phyloP scores from a whole-genome alignment of 2,797 vertebrate genomes.

The Aselliscus stoliczkanus region DNA sequence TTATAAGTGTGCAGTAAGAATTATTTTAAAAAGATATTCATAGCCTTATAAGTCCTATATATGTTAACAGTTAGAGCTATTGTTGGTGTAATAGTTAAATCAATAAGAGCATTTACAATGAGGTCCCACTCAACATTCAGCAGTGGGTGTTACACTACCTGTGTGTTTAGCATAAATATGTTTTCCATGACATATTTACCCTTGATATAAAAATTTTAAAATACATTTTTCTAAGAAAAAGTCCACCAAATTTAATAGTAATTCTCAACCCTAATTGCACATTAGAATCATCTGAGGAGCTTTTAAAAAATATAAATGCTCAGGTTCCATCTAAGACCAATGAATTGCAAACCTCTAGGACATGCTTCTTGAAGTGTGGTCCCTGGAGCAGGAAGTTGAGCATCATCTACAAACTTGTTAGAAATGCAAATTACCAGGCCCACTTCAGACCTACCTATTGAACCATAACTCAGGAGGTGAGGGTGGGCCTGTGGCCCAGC shows the following conservation, averaged over 20 bases:
- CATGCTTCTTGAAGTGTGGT: not conserved
- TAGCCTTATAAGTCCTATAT: not conserved
- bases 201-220: not conserved
- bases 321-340: not conserved
- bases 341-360: not conserved
- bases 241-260: not conserved
- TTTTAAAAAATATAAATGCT: not conserved
- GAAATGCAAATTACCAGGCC: not conserved
- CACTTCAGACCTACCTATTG: not conserved
- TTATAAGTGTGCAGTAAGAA: not conserved
- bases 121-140: not conserved
- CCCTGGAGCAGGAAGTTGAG: not conserved
- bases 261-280: not conserved
- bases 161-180: not conserved
- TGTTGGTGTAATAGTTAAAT: constrained; percentile 23
- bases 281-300: not conserved
- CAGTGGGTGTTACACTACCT: not conserved
- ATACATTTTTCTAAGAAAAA: not conserved
- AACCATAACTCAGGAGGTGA: not conserved
- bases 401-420: not conserved
- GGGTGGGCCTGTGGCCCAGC: not conserved
- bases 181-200: not conserved
- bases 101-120: constrained; percentile 18
- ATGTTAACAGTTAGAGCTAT: constrained; percentile 20
- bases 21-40: constrained; percentile 36